Conservation (phyloP, 2,888 invertebrate genomes). For the Parasteatoda lunata region DNA sequence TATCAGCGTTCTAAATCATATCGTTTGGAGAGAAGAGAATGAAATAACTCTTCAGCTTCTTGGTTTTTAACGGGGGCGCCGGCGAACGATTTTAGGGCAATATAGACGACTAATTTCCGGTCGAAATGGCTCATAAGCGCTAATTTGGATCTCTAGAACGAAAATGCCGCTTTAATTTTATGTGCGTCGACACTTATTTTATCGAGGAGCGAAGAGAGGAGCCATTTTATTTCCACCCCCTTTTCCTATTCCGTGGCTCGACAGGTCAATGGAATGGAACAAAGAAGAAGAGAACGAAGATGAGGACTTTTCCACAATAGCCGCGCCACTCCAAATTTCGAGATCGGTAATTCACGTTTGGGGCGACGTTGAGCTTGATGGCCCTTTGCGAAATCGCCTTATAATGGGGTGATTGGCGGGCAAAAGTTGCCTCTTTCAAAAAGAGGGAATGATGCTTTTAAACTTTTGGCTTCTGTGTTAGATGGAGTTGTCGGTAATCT, state of each 20-base stretch:
- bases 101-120: slow-evolving; percentile 59
- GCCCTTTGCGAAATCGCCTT: slow-evolving; percentile 28
- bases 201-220: slow-evolving; percentile 37
- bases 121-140: slow-evolving; percentile 61
- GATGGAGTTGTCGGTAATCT: no score
- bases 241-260: not conserved
- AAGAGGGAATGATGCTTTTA: no score
- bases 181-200: slow-evolving; percentile 63
- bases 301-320: slow-evolving; percentile 19
- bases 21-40: slow-evolving; percentile 17
- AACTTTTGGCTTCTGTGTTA: no score
- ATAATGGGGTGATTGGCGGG: slow-evolving; percentile 51
- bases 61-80: slow-evolving; percentile 42
- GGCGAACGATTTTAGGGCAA: slow-evolving; percentile 19
- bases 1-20: slow-evolving; percentile 48
- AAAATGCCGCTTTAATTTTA: slow-evolving; percentile 61
- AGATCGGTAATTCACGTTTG: slow-evolving; percentile 52
- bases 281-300: slow-evolving; percentile 24
- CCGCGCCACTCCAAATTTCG: slow-evolving; percentile 47
- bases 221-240: slow-evolving; percentile 53
- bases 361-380: slow-evolving; percentile 33
- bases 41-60: slow-evolving; percentile 61
- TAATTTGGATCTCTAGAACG: slow-evolving; percentile 48
- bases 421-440: slow-evolving; percentile 14
- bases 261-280: slow-evolving; percentile 59